phyloP scores from a whole-genome alignment of 2,113 vertebrate genomes.

The Xenopus borealis region DNA sequence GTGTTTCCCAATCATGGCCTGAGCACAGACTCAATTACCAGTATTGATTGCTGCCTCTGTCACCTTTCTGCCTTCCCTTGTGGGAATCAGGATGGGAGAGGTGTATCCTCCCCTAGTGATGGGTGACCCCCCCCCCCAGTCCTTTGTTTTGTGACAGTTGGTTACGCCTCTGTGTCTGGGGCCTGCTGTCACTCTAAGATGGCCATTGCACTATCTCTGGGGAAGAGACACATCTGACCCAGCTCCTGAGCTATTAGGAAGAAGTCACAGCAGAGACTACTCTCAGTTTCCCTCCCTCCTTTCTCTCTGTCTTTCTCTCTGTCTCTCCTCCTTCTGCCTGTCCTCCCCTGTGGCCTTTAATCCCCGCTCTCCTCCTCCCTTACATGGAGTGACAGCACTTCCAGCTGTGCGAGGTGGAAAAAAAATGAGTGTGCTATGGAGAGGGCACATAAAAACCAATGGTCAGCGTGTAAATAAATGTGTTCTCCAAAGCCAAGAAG shows the following conservation, averaged over 20 bases:
- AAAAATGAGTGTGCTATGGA: not conserved
- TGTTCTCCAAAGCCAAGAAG: too few species aligned
- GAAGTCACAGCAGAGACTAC: constrained; percentile 1
- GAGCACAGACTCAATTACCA: constrained; percentile 39
- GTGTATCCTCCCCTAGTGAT: not conserved
- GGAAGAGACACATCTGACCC: constrained; percentile 25
- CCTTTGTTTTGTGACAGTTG: constrained; percentile 27
- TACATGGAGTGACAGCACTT: constrained; percentile 11
- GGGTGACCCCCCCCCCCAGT: not conserved
- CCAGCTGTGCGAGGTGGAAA: constrained; percentile 4
- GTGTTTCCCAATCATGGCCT: constrained; percentile 15
- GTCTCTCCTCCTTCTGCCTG: not conserved
- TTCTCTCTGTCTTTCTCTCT: not conserved
- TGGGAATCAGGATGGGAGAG: constrained; percentile 37
- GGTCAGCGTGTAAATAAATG: too few species aligned
- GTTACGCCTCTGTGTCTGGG: constrained; percentile 19
- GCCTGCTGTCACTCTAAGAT: constrained; percentile 24
- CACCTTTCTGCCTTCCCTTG: constrained; percentile 19
- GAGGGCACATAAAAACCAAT: too few species aligned
- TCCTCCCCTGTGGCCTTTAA: constrained; percentile 18
- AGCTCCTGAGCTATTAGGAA: constrained; percentile 1
- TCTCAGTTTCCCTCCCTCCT: not conserved
- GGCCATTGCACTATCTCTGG: not conserved
- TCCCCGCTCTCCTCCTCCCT: constrained; percentile 17
- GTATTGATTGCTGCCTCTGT: constrained; percentile 34